phyloP scores from a whole-genome alignment of 2,797 vertebrate species.

The Bradypus variegatus region DNA sequence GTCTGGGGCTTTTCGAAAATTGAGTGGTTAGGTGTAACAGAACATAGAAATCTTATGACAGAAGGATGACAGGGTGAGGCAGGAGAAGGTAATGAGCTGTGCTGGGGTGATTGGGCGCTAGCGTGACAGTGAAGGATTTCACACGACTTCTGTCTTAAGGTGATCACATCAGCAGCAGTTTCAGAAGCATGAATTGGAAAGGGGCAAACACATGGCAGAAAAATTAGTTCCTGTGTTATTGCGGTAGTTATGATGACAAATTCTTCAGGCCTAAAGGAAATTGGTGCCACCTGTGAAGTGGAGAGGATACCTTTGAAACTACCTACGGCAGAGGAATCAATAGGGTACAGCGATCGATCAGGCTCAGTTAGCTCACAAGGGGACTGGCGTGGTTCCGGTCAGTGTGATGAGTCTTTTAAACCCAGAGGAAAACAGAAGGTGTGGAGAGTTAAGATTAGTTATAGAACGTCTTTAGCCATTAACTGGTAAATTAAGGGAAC shows the following conservation, averaged over 20 bases:
- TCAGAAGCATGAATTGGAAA: neutral
- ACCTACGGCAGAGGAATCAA: neutral
- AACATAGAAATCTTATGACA: neutral
- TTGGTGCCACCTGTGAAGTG: neutral
- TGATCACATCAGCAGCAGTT: neutral
- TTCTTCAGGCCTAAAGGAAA: neutral
- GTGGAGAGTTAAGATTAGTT: neutral
- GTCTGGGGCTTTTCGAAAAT: neutral
- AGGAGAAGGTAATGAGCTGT: neutral
- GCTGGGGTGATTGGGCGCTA: too few species aligned
- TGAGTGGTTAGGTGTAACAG: neutral
- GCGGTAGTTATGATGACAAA: neutral
- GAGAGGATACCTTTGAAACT: neutral
- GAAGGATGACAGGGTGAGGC: neutral
- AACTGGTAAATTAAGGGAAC: neutral
- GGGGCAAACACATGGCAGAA: neutral
- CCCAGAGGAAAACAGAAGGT: neutral
- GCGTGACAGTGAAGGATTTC: neutral
- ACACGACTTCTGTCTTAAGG: neutral
- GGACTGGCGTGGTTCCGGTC: neutral
- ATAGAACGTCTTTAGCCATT: neutral
- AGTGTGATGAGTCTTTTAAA: neutral
- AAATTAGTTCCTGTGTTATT: neutral
- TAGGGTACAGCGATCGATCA: neutral
- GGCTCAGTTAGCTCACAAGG: neutral